phyloP scores from a whole-genome alignment of 2,113 vertebrate species.

The Cnemophilus loriae region DNA sequence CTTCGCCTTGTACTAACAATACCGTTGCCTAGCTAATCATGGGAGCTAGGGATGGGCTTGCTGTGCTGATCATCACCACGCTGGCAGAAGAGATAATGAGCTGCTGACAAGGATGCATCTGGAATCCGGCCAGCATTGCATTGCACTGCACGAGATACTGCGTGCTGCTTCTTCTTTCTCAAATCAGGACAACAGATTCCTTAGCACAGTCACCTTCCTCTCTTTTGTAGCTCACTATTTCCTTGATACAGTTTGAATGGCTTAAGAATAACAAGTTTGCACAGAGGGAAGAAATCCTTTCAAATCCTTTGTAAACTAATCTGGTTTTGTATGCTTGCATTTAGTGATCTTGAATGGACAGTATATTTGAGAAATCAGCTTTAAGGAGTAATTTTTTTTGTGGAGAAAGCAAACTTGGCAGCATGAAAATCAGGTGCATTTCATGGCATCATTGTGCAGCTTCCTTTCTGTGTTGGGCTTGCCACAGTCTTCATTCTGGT shows the following conservation, averaged over 20 bases:
- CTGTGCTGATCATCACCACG: not conserved
- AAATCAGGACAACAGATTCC: not conserved
- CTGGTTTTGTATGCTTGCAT: not conserved
- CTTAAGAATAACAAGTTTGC: not conserved
- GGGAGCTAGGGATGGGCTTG: not conserved
- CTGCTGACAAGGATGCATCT: constrained; percentile 24
- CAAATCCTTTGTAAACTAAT: not conserved
- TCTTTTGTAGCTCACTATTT: not conserved
- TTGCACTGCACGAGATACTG: not conserved
- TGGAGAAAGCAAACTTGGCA: not conserved
- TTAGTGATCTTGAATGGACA: not conserved
- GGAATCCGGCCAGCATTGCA: not conserved
- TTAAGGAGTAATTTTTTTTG: not conserved
- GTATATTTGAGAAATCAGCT: not conserved
- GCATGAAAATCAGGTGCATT: not conserved
- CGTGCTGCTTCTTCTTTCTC: not conserved
- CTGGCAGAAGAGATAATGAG: constrained; percentile 25
- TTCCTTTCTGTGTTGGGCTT: not conserved
- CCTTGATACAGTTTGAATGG: not conserved
- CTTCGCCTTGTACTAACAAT: constrained; percentile 28
- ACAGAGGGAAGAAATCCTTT: not conserved
- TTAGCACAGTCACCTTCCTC: not conserved
- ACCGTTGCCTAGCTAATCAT: constrained; percentile 25
- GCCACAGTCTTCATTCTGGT: not conserved
- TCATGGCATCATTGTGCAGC: not conserved